Conservation (phyloP, 2,888 invertebrate genomes). For the Elmis aenea region DNA sequence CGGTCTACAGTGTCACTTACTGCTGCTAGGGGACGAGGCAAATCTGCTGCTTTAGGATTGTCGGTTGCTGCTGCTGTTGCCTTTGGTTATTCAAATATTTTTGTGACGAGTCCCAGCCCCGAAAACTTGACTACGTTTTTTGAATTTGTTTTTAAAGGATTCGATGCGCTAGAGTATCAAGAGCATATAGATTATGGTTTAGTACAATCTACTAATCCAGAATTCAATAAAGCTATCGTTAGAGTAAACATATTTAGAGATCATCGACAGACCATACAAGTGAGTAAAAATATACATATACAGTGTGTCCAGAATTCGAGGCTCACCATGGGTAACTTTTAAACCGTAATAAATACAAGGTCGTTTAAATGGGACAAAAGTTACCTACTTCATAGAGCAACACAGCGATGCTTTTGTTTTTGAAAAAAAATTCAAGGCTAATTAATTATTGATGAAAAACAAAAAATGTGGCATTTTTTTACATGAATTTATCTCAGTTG, state of each 20-base stretch:
- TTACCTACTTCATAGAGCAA: too few species aligned
- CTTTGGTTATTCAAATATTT: conserved; percentile 82
- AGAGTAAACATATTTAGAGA: conserved; percentile 87
- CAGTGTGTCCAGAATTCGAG: too few species aligned
- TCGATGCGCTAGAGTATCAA: conserved; percentile 89
- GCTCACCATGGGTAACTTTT: too few species aligned
- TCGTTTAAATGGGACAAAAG: too few species aligned
- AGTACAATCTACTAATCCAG: conserved; percentile 90
- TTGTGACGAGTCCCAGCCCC: conserved; percentile 96
- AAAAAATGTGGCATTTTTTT: too few species aligned
- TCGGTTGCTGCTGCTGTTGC: conserved; percentile 83
- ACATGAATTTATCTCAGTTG: too few species aligned
- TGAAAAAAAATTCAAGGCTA: too few species aligned
- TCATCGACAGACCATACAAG: conserved; percentile 90
- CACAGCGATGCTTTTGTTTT: too few species aligned
- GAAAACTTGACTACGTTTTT: conserved; percentile 97
- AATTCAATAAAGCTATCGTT: conserved; percentile 94
- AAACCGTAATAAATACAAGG: too few species aligned
- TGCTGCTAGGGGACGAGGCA: conserved; percentile 94
- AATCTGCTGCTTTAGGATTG: conserved; percentile 94
- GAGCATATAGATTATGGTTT: conserved; percentile 95
- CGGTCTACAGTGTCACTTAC: conserved; percentile 92
- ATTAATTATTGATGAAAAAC: too few species aligned
- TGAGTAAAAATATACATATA: too few species aligned
- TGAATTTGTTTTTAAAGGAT: conserved; percentile 93